Evolutionary conservation across 2,113 vertebrate genomes (phyloP), one percentile per base, ranked within the genome.

Genomic region (Alexandromys fortis): DNA sequence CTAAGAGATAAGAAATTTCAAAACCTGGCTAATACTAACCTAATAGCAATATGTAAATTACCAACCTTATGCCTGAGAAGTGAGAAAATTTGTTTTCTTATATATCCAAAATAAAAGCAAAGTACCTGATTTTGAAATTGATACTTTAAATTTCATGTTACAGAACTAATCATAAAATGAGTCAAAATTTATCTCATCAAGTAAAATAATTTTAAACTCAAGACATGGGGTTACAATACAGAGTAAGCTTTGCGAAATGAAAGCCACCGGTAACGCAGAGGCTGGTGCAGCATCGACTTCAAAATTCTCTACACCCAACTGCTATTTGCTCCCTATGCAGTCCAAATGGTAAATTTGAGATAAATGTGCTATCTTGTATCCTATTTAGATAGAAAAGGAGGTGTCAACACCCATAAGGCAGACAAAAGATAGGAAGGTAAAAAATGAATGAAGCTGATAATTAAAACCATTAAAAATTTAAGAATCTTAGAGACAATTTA

Each of bases 381-480:
- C n/a, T 86, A 77, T 78, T 94, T 95, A 65, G 47, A 76, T 73
- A 87, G 91, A 91, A 93, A 86, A 30, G 45, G 6, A 83, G 22
- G 58, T 88, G 49, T 95, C 88, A 47, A 90, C 3, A 49, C 38
- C 19, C 42, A 92, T 35, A 75, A 90, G 26, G n/a, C 72, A 96
- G 88, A 94, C 95, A 95, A 97, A 98, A 91, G 85, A 93, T 11
- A 11, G 35, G 6, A 91, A 89, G 35, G 77, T 96, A 55, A 96
- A 95, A 94, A 93, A 94, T 94, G 35, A 87, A 97, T 94, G 96
- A 95, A 89, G 88, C 68, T 86, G 86, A 95, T 97, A 92, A 97
- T 98, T 97, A 96, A 97, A 97, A 52, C 33, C 94, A 97, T 97
- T 97, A 97, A 97, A 97, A 95, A 97, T 97, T 86, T 96, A 97